phyloP scores from a whole-genome alignment of 2,113 vertebrate genomes.

The Sminthopsis crassicaudata region DNA sequence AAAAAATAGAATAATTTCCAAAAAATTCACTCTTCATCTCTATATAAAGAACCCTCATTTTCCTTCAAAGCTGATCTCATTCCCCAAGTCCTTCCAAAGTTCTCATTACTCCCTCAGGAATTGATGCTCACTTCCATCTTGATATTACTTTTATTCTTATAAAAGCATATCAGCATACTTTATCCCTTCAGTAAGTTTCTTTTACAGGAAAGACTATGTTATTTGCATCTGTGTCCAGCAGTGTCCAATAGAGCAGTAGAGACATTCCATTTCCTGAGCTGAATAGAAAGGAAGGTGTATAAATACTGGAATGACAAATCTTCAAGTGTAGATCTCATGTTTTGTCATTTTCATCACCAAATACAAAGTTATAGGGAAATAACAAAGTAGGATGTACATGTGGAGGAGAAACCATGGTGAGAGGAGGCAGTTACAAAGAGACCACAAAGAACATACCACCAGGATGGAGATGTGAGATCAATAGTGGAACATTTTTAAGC shows the following conservation, averaged over 20 bases:
- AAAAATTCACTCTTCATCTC: neutral
- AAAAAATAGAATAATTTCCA: too few relatives aligned
- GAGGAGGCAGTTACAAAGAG: neutral
- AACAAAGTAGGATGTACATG: neutral
- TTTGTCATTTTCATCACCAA: neutral
- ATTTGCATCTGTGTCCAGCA: neutral
- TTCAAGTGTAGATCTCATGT: neutral
- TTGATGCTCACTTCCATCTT: neutral
- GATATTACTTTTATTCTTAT: neutral
- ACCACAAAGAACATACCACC: neutral
- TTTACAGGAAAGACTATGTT: neutral
- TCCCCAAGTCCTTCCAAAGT: neutral
- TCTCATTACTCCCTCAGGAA: neutral
- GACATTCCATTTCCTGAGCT: neutral
- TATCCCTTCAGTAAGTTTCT: neutral
- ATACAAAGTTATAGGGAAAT: neutral
- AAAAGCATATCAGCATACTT: neutral
- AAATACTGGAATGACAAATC: neutral
- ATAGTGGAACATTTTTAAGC: neutral
- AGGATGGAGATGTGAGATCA: neutral
- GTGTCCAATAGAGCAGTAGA: neutral
- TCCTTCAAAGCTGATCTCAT: neutral
- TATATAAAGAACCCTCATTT: neutral
- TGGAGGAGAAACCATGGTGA: neutral
- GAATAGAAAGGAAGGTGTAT: neutral